Conservation (phyloP, 2,888 invertebrate genomes). For the Cryptops parisi region DNA sequence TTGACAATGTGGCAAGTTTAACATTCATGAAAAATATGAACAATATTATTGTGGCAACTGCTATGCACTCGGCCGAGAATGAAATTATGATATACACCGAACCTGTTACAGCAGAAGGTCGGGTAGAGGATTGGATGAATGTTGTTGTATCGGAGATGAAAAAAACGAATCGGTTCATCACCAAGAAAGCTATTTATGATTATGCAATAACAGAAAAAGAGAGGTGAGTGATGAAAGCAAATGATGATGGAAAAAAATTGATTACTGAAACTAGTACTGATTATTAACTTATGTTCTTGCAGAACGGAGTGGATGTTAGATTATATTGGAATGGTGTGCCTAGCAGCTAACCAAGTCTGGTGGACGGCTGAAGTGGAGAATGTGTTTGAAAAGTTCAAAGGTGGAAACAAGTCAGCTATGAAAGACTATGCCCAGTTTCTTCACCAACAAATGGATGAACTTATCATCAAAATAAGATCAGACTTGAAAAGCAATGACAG, state of each 20-base stretch:
- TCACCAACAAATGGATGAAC: conserved; percentile 66
- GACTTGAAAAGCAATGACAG: conserved; percentile 66
- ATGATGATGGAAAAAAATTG: background rate
- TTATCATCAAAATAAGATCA: conserved; percentile 58
- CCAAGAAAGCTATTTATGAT: conserved; percentile 73
- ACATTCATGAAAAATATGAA: conserved; percentile 49
- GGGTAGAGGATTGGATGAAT: conserved; percentile 89
- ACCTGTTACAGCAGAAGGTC: conserved; percentile 55
- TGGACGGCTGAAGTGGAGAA: conserved; percentile 93
- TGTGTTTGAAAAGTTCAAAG: conserved; percentile 48
- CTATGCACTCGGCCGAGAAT: conserved; percentile 74
- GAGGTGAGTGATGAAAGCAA: conserved; percentile 35
- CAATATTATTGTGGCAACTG: conserved; percentile 52
- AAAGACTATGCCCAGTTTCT: conserved; percentile 68
- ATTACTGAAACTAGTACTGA: background rate
- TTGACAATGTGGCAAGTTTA: conserved; percentile 70
- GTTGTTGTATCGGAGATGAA: conserved; percentile 70
- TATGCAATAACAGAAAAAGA: conserved; percentile 58
- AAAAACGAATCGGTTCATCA: conserved; percentile 59
- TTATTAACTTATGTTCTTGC: background rate
- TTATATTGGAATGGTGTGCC: conserved; percentile 73
- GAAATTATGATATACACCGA: conserved; percentile 70
- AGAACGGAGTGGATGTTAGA: conserved; percentile 79
- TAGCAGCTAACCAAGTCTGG: conserved; percentile 81
- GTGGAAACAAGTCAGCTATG: conserved; percentile 72